Conservation (phyloP, 2,888 invertebrate genomes). For the Sphinx pinastri region DNA sequence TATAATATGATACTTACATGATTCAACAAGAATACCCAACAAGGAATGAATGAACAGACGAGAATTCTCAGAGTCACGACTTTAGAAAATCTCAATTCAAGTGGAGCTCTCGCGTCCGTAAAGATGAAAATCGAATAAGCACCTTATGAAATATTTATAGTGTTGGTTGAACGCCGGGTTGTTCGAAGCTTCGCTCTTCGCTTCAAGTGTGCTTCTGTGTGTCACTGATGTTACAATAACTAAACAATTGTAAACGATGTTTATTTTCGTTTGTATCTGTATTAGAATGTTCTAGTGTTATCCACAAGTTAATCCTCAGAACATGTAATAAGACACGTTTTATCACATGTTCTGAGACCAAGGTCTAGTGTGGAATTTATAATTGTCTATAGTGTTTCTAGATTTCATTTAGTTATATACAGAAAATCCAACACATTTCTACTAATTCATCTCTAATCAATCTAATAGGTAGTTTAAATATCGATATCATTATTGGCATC, state of each 20-base stretch:
- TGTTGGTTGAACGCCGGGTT: slow-evolving; percentile 21
- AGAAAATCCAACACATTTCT: too few species aligned
- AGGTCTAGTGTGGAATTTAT: too few species aligned
- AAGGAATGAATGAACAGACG: slow-evolving; percentile 36
- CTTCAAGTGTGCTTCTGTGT: neutral
- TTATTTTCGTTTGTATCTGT: neutral
- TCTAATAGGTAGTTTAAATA: too few species aligned
- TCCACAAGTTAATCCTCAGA: too few species aligned
- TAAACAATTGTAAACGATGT: neutral
- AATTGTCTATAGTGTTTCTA: too few species aligned
- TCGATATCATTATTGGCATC: neutral
- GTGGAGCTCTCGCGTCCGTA: slow-evolving; percentile 43
- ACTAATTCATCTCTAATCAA: too few species aligned
- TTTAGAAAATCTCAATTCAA: slow-evolving; percentile 47
- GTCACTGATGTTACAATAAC: neutral
- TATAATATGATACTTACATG: too few species aligned
- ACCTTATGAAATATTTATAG: slow-evolving; percentile 51
- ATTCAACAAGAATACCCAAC: slow-evolving; percentile 34
- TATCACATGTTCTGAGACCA: too few species aligned
- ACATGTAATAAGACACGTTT: too few species aligned
- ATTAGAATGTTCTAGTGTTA: neutral
- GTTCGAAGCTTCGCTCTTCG: neutral
- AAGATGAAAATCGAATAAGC: slow-evolving; percentile 47
- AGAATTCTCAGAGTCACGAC: slow-evolving; percentile 45
- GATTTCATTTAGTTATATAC: too few species aligned